These are phyloP conservation scores for Ridgeia piscesae DNA, from an alignment of 1,140 invertebrate genomes.

Conservation along the genomic window DNA sequence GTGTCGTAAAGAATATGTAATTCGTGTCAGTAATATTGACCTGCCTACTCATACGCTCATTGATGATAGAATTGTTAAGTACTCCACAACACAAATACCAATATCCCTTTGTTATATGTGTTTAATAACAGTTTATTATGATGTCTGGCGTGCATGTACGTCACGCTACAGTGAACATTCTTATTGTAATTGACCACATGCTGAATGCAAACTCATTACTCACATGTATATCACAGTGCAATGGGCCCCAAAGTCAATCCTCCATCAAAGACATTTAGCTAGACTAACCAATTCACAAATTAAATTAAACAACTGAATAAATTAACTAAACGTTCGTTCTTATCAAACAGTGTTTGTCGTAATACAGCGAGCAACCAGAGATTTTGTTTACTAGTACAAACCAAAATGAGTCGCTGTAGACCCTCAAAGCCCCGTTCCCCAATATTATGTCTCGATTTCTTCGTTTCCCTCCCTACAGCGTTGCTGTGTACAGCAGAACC, in stretches of 20 bases:
- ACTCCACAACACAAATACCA: no score
- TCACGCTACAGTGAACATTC: not conserved
- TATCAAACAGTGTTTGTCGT: no score
- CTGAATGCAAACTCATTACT: not conserved
- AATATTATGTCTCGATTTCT: not conserved
- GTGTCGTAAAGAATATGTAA: not conserved
- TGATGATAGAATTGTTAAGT: not conserved
- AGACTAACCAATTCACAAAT: not conserved
- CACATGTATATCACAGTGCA: not conserved
- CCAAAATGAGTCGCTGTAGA: not conserved
- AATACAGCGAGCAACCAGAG: not conserved
- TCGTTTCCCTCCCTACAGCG: not conserved
- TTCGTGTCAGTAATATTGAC: not conserved
- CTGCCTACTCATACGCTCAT: no score
- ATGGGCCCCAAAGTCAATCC: not conserved
- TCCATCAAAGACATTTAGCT: no score
- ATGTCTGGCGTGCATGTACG: no score
- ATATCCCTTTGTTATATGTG: no score
- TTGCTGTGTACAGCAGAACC: no score
- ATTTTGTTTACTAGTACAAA: not conserved
- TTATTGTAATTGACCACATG: not conserved
- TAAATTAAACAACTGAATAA: not conserved
- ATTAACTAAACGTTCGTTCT: not conserved
- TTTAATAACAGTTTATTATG: no score
- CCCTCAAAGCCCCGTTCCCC: not conserved